phyloP scores from a whole-genome alignment of 2,113 vertebrate genomes.

The Equus quagga region DNA sequence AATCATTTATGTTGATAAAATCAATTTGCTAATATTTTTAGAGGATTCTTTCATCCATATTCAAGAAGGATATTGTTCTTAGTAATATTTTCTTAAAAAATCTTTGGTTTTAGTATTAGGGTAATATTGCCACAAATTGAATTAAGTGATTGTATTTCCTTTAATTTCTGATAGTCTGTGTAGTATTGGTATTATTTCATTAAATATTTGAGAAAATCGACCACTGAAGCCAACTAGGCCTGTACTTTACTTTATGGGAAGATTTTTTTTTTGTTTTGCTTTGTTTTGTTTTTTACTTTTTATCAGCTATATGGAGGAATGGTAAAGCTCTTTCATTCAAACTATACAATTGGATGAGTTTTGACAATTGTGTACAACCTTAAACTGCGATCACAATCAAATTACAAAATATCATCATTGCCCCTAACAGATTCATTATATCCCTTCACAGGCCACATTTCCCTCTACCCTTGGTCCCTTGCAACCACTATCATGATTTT shows the following conservation, averaged over 20 bases:
- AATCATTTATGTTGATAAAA: not conserved
- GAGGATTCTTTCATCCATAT: not conserved
- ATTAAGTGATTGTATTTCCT: not conserved
- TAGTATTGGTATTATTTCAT: not conserved
- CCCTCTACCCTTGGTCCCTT: not conserved
- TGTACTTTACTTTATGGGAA: not conserved
- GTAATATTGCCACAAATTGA: not conserved
- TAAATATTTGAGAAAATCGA: not conserved
- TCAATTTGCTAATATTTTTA: not conserved
- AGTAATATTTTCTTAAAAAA: not conserved
- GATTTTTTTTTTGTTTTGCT: not conserved
- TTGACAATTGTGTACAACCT: not conserved
- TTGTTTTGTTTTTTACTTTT: not conserved
- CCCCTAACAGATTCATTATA: not conserved
- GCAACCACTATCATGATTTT: not conserved
- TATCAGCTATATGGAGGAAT: not conserved
- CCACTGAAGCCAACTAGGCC: not conserved
- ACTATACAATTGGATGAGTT: not conserved
- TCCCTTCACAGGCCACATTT: fast-evolving
- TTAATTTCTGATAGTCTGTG: not conserved
- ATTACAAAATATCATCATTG: not conserved
- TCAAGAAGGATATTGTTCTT: not conserved
- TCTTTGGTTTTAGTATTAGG: not conserved
- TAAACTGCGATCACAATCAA: not conserved
- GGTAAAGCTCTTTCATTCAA: not conserved